Evolutionary conservation across 2,888 invertebrate species (phyloP).

Genomic region (Timandra comae): DNA sequence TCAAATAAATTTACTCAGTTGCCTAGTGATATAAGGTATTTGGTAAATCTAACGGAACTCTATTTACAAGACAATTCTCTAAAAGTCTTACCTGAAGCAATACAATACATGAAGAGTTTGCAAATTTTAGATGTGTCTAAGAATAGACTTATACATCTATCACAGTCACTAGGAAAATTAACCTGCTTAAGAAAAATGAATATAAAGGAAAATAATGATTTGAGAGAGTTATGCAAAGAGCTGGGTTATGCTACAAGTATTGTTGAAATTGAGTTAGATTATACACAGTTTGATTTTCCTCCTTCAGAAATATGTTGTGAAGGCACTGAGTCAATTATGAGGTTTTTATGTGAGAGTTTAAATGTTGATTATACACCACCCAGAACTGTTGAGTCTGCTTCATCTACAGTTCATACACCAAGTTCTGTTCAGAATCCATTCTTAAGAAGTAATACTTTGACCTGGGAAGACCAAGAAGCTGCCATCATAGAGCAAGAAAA

Average conservation of each 20-base stretch:
- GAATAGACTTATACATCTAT: conserved; percentile 81
- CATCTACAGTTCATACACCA: conserved; percentile 38
- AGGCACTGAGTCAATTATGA: conserved; percentile 81
- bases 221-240: conserved; percentile 79
- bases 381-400: conserved; percentile 34
- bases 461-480: conserved; percentile 80
- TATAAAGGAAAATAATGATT: conserved; percentile 75
- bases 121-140: conserved; percentile 82
- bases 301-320: conserved; percentile 74
- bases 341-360: conserved; percentile 72
- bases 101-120: conserved; percentile 79
- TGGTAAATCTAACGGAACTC: conserved; percentile 83
- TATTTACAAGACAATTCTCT: conserved; percentile 84
- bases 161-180: conserved; percentile 79
- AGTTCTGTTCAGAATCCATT: conserved; percentile 40
- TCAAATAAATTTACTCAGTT: conserved; percentile 80
- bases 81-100: conserved; percentile 80
- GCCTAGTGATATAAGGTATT: conserved; percentile 79
- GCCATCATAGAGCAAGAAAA: conserved; percentile 79
- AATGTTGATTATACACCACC: conserved; percentile 72
- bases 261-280: conserved; percentile 78
- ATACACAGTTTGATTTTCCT: conserved; percentile 80
- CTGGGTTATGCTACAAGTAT: conserved; percentile 81
- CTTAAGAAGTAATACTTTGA: conserved; percentile 39
- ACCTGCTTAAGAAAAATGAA: conserved; percentile 78